Evolutionary conservation across 2,888 invertebrate species (phyloP), one percentile per base, ranked within the genome.

Genomic region (Epinotia bilunana): DNA sequence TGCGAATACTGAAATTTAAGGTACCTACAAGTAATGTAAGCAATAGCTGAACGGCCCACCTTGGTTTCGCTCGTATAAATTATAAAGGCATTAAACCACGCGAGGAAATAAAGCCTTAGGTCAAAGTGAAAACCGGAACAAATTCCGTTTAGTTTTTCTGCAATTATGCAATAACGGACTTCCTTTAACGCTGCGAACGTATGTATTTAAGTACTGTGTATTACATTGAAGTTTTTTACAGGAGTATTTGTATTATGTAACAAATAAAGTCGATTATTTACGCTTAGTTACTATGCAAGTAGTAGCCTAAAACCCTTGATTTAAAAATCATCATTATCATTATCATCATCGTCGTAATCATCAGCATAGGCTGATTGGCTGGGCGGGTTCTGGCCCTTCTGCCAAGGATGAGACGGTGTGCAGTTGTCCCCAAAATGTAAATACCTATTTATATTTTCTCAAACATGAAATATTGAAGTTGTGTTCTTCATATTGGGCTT

Each of bases 61-160:
- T 70, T 58, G 60, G 43, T 70, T 70, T 61, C 33, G 33, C 49
- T 61, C 11, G 13, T 70, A 18, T 61, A 61, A 49, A 61, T 70
- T 60, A 60, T 28, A 33, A 70, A 53, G 18, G 49, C 46, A 70
- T 49, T 70, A 53, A 61, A 61, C 18, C 16, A 62, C 28, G 20
- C 67, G 16, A 58, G 57, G 58, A 58, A 43, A n/a, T 20, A 57
- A 57, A 69, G 20, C 58, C 68, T 46, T 23, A 69, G 58, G 68
- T 69, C 68, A 60, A 43, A 23, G 58, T 58, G 58, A 69, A 69
- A 58, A 58, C 68, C 58, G 68, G 68, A 69, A 69, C 68, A 46
- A 69, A 69, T 58, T 69, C 68, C 68, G 58, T 69, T 69, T 20
- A 46, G 55, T 46, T 58, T 43, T 16, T n/a, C 58, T 46, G 46